A percentile compares a stretch with the other conserved stretches of the same genome.
These are phyloP conservation scores for Microcebus lehilahytsara DNA, from an alignment of 2,113 vertebrate species.

Conservation along the genomic window DNA sequence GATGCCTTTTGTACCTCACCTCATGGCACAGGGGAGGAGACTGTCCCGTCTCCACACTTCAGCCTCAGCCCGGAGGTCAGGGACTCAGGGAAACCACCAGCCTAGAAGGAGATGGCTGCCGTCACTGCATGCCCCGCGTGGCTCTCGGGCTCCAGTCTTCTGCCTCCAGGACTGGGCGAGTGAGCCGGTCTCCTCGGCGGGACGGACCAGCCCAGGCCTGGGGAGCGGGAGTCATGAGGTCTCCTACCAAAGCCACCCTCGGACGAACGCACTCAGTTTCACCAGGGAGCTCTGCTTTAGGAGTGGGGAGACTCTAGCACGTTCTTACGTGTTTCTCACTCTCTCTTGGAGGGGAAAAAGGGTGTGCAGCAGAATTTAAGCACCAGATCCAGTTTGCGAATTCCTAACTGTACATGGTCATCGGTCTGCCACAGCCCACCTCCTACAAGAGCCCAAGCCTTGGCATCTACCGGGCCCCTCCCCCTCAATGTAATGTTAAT, in stretches of 20 bases:
- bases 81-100: background rate
- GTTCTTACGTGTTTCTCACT: background rate
- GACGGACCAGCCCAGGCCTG: background rate
- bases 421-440: fast-evolving
- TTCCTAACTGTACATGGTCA: background rate
- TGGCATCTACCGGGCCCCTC: background rate
- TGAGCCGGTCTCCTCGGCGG: background rate
- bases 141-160: background rate
- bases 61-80: background rate
- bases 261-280: background rate
- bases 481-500: background rate
- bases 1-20: background rate
- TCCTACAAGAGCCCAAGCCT: background rate
- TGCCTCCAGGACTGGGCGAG: background rate
- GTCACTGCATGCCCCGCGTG: fast-evolving
- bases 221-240: background rate
- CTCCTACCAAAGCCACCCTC: background rate
- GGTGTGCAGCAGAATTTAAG: background rate
- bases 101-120: background rate
- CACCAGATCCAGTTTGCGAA: background rate
- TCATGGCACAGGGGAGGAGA: background rate
- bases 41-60: background rate
- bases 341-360: background rate
- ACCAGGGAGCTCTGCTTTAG: background rate
- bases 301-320: too few relatives aligned